Evolutionary conservation across 1,140 invertebrate species (phyloP), one percentile per base, ranked within the genome.

Genomic region (Pissodes strobi): DNA sequence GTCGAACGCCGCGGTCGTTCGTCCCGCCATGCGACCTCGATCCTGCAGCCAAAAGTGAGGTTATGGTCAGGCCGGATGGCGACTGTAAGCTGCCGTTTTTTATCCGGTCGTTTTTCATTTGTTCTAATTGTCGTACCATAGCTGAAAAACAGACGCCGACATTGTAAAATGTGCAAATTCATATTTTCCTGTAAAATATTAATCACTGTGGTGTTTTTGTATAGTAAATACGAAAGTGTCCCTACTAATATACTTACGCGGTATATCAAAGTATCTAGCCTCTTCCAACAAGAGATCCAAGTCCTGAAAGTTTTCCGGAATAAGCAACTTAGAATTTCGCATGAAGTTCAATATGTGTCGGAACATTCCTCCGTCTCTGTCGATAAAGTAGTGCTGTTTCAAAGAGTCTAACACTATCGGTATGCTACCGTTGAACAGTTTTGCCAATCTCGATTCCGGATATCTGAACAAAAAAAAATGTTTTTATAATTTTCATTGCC

Each of bases 331-430:
- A 27, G 90, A 90, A 78, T 95, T 95, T 69, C 96, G 85, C 86
- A 98, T 88, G 79, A 94, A 98, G 82, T 98, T 98, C 19, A 98
- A 82, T 73, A 98, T 93, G 78, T 97, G 94, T 15, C 95, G 86
- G 80, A 97, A 98, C 92, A 97, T 95, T 46, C 90, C 90, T 0
- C 94, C 94, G 74, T 97, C 94, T 62, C 95, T 85, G 81, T 98
- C 95, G 69, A 98, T 97, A 82, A 98, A 98, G 79, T 98, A 98
- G 76, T 98, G 96, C 76, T 98, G 96, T 78, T 98, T 98, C 68
- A 98, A 80, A 2, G 92, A 94, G 76, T 98, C 96, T 72, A 98
- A 80, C 2, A 98, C 94, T 67, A 98, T 97, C 0, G 96, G 95
- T 71, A 97, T 95, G 67, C 87, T 90, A n/a, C 95, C 96, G 74